phyloP scores from a whole-genome alignment of 2,113 vertebrate genomes.

The Pituophis catenifer region DNA sequence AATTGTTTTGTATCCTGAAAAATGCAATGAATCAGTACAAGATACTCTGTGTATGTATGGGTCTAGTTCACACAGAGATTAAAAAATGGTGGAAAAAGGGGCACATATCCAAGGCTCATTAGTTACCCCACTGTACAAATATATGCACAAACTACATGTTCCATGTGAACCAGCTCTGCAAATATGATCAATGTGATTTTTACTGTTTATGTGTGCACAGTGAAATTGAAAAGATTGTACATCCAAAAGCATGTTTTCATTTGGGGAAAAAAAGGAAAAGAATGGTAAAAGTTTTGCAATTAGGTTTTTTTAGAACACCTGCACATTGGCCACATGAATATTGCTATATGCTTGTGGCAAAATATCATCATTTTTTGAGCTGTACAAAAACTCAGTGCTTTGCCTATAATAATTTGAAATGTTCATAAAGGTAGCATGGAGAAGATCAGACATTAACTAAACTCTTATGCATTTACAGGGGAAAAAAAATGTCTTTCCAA shows the following conservation, averaged over 20 bases:
- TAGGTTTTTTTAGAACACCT: neutral
- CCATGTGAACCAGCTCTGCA: neutral
- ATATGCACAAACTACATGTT: neutral
- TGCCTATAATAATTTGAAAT: constrained; percentile 41
- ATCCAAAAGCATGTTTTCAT: constrained; percentile 8
- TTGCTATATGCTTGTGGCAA: constrained; percentile 21
- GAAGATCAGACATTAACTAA: constrained; percentile 32
- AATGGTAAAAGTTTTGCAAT: neutral
- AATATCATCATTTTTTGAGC: neutral
- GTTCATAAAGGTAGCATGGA: constrained; percentile 30
- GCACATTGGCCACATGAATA: constrained; percentile 15
- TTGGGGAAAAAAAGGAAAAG: neutral
- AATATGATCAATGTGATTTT: neutral
- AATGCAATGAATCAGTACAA: neutral
- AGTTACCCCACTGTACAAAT: neutral
- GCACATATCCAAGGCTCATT: neutral
- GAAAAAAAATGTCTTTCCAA: constrained; percentile 25
- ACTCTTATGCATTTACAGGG: constrained; percentile 25
- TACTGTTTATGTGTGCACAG: neutral
- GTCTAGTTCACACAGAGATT: neutral
- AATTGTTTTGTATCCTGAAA: neutral
- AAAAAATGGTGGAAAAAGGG: neutral
- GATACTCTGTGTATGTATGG: neutral
- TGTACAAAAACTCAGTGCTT: neutral
- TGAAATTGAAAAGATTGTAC: constrained; percentile 13